Evolutionary conservation across 30 jellyfish, hydroid and myxozoan species (phyloP), one percentile per base, ranked within the genome.

Genomic region (Sanderia malayensis): DNA sequence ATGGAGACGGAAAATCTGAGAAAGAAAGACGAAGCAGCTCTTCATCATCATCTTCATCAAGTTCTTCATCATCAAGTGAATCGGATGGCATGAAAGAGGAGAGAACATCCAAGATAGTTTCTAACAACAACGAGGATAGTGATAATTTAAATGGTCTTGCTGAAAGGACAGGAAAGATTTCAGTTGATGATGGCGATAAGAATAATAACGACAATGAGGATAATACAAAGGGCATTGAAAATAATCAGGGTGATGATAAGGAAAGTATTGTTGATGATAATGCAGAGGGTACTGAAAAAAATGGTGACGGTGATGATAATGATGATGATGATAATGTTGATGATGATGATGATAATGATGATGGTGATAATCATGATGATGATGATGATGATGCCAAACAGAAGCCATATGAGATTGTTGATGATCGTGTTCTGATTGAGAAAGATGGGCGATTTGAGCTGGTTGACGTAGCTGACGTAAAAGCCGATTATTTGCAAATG

Each of bases 401-500:
- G 20, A 37, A 25, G 25, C 62, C 79, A 0, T 37, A 52, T 61
- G 84, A 85, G 61, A 45, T 47, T 45, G 72, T 58, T 0, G 95
- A 82, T 25, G 89, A 90, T 30, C 60, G 96, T 13, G 71, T 90
- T 25, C 70, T 92, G 78, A 72, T 84, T 11, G 98, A 92, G 58
- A 80, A 72, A 45, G 98, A 84, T 77, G 98, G 98, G 49, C 84
- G 80, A 53, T 92, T 92, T 79, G 96, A 92, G 60, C 73, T 92
- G 30, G 94, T 92, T 31, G 96, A 92, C 45, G 83, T 83, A 28
- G 71, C 77, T 13, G 95, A 78, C 18, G 83, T 88, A 4, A 88
- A 88, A 73, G 95, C 95, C 15, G 95, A 80, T 59, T 74, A 59
- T 58, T 85, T 74, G 22, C 60, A 52, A 45, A 76, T 74, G 89